phyloP scores from a whole-genome alignment of 2,113 vertebrate genomes.

The Ornithorhynchus anatinus region DNA sequence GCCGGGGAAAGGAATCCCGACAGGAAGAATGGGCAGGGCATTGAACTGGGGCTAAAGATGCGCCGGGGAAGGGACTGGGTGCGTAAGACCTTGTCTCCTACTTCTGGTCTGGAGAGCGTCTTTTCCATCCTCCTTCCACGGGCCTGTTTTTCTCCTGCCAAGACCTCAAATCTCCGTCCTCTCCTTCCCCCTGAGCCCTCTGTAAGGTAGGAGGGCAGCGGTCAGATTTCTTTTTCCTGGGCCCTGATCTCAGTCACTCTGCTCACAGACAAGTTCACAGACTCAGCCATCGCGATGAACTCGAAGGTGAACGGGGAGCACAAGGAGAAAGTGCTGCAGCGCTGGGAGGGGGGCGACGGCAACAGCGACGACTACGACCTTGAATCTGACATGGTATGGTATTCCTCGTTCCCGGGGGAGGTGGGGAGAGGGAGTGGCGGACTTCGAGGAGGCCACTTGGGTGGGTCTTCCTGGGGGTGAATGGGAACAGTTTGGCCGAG shows the following conservation, averaged over 20 bases:
- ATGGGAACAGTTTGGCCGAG: no score
- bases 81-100: background rate
- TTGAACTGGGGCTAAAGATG: no score
- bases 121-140: no score
- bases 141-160: background rate
- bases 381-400: conserved; percentile 81
- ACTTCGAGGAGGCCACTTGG: no score
- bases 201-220: background rate
- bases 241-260: background rate
- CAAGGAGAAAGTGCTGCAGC: conserved; percentile 88
- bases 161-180: background rate
- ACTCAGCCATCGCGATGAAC: conserved; percentile 83
- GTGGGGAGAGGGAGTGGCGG: background rate
- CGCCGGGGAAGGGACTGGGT: background rate
- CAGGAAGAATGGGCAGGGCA: no score
- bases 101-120: background rate
- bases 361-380: conserved; percentile 89
- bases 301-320: conserved; percentile 88
- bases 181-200: background rate
- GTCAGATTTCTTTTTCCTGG: background rate
- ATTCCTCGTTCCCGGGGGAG: background rate
- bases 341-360: conserved; percentile 90
- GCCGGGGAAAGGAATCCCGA: no score
- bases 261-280: conserved; percentile 84
- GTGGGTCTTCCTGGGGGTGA: no score